These are phyloP conservation scores for Ectemnius cavifrons DNA, from an alignment of 2,888 invertebrate genomes.

Conservation along the genomic window DNA sequence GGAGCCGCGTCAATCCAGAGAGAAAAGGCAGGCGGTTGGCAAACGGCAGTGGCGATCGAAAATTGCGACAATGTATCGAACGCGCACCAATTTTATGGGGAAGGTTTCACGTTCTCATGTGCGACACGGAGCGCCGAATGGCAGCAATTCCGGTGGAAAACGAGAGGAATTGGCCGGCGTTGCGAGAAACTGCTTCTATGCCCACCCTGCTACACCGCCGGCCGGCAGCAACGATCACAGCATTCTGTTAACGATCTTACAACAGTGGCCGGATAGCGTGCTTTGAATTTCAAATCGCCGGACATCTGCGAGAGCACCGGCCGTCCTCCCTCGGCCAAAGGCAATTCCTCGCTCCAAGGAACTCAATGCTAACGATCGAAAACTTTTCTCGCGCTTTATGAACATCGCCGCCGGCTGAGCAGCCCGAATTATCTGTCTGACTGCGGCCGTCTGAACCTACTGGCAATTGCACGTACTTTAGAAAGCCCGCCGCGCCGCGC, in stretches of 20 bases:
- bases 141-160: slow-evolving; percentile 43
- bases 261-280: slow-evolving; percentile 50
- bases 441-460: no score
- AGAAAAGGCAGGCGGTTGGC: no score
- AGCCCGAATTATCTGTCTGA: no score
- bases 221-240: slow-evolving; percentile 48
- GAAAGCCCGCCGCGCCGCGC: no score
- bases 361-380: slow-evolving; percentile 48
- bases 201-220: slow-evolving; percentile 26
- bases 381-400: slow-evolving; percentile 20
- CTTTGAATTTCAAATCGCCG: slow-evolving; percentile 61
- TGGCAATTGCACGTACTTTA: no score
- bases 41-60: slow-evolving; percentile 21
- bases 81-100: slow-evolving; percentile 35
- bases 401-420: background rate
- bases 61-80: slow-evolving; percentile 36
- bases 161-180: slow-evolving; percentile 43
- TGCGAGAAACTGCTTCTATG: slow-evolving; percentile 8
- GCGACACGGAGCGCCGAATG: slow-evolving; percentile 40
- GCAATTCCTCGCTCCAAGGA: slow-evolving; percentile 29
- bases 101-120: slow-evolving; percentile 36
- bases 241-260: slow-evolving; percentile 64
- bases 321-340: slow-evolving; percentile 24
- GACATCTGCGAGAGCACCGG: slow-evolving; percentile 10
- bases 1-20: no score